Conservation (phyloP, 2,113 vertebrate species). For the Barbus barbus region DNA sequence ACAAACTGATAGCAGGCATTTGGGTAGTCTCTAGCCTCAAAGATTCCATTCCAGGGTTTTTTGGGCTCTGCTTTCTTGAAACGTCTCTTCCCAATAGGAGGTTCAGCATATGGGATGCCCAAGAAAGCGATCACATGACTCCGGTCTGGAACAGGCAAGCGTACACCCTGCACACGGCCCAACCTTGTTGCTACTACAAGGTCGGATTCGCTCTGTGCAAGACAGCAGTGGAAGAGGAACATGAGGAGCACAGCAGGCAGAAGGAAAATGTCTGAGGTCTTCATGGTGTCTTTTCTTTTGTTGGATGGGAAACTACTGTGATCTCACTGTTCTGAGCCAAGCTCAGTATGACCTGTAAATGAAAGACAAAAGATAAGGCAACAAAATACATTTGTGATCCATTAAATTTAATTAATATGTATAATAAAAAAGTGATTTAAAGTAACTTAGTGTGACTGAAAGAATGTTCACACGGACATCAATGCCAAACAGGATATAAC, state of each 20-base stretch:
- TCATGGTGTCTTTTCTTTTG: conserved; percentile 60
- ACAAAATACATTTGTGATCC: not conserved
- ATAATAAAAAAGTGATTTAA: not conserved
- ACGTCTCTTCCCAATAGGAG: conserved; percentile 79
- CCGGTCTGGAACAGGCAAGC: conserved; percentile 68
- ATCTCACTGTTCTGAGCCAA: conserved; percentile 55
- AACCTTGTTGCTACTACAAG: conserved; percentile 72
- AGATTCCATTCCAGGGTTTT: conserved; percentile 74
- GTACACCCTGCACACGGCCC: conserved; percentile 79
- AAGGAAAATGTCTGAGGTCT: conserved; percentile 55
- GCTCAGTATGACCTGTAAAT: conserved; percentile 60
- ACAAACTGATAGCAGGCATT: conserved; percentile 85
- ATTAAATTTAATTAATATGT: not conserved
- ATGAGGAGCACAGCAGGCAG: conserved; percentile 57
- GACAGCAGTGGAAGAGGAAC: conserved; percentile 56
- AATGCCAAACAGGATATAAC: not conserved
- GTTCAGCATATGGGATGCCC: conserved; percentile 87
- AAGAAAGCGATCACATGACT: conserved; percentile 80
- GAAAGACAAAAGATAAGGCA: conserved; percentile 19
- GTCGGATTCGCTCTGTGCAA: conserved; percentile 73
- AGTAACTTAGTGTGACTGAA: not conserved
- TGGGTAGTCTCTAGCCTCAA: conserved; percentile 76
- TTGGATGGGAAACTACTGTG: conserved; percentile 37
- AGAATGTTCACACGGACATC: not conserved
- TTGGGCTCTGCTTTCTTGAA: conserved; percentile 83